phyloP scores from a whole-genome alignment of 2,797 vertebrate species.

The Leuciscus waleckii region DNA sequence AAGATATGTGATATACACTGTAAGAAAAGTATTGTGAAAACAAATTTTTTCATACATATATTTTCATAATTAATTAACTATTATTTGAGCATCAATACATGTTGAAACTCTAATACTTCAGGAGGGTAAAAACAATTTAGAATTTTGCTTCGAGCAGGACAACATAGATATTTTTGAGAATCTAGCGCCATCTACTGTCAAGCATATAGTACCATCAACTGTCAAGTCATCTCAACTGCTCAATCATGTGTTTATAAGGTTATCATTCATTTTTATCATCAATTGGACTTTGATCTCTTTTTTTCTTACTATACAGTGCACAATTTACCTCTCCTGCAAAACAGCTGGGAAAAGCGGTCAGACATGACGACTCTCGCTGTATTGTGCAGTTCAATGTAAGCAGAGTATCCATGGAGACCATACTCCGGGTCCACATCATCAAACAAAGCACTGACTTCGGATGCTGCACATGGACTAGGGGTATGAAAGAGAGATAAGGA shows the following conservation, averaged over 20 bases:
- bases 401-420: conserved; percentile 86
- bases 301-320: background rate
- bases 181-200: conserved; percentile 53
- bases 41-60: background rate
- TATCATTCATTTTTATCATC: background rate
- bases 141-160: background rate
- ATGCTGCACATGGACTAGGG: conserved; percentile 69
- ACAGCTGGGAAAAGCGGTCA: conserved; percentile 80
- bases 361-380: conserved; percentile 78
- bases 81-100: background rate
- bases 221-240: background rate
- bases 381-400: conserved; percentile 86
- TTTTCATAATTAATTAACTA: background rate
- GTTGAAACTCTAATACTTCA: background rate
- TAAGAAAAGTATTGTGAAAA: background rate
- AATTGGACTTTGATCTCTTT: background rate
- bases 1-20: background rate
- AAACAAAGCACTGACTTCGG: conserved; percentile 66
- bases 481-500: background rate
- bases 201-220: conserved; percentile 34
- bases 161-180: background rate
- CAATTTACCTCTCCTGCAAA: conserved; percentile 83
- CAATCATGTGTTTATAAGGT: background rate
- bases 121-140: background rate
- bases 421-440: conserved; percentile 86